Base-by-base conservation (phyloP, 2,113 vertebrate species). In the Epinephelus lanceolatus region DNA sequence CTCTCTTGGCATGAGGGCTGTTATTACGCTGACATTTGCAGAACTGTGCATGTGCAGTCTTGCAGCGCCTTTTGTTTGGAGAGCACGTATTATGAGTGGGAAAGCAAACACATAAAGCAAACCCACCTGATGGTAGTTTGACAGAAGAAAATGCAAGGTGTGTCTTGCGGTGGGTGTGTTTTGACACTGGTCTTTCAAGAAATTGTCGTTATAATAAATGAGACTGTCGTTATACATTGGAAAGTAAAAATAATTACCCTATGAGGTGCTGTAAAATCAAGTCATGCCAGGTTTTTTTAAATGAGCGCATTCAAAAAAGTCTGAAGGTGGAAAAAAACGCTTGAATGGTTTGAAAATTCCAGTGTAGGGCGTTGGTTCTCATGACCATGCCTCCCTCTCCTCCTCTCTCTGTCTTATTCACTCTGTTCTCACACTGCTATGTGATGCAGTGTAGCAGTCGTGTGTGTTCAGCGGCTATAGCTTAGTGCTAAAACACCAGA, bases 331-430 rank as follows among this genome's bases (percentile, higher is more conserved):
- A 37, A 37, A 37, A 14, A 21, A 47, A 51, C 14, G 21, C 52
- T 55, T 14, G 11, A 70, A 65, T 40, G 19, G 30, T 23, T 45
- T 25, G 33, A 59, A 70, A 27, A 89, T 93, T 88, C 84, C 84
- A 85, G 42, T 55, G 67, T 0, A 60, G 90, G 89, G 88, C 55
- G 91, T 90, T 81, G 90, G 77, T 69, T 70, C 30, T 19, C 15
- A 21, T 56, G 70, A 71, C 56, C 27, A 13, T n/a, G 37, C 27
- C 72, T 67, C 65, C 61, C 27, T 65, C 62, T 45, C 59, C 42
- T 17, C 67, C 57, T 47, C 1, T 33, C 30, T 67, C 23, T 14
- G 49, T 21, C 18, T 78, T 25, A 37, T 23, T 25, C 30, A 51
- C 40, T 69, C 51, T 49, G 15, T 76, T 78, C 60, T 78, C 57